These are phyloP conservation scores for Machimus atricapillus DNA, from an alignment of 2,888 invertebrate genomes.

Conservation along the genomic window DNA sequence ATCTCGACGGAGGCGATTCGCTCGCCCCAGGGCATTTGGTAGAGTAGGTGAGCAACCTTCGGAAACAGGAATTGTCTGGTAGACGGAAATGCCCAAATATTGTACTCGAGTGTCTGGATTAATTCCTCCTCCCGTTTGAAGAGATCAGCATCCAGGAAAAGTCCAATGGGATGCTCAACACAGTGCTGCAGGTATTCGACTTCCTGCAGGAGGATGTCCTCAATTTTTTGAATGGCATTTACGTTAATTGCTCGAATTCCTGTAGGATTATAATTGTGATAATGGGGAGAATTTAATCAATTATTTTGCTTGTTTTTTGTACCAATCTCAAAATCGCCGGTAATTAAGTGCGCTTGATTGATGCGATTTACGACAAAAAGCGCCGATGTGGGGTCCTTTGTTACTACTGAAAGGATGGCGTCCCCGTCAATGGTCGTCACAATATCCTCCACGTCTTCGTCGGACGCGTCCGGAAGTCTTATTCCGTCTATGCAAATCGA, in stretches of 20 bases:
- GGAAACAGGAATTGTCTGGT: constrained; percentile 55
- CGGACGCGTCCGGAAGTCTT: not conserved
- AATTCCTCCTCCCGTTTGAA: constrained; percentile 54
- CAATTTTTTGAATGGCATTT: constrained; percentile 52
- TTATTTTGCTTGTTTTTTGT: not conserved
- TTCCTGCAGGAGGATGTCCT: constrained; percentile 59
- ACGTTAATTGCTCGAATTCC: constrained; percentile 58
- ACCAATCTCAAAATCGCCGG: constrained; percentile 60
- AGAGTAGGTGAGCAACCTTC: constrained; percentile 58
- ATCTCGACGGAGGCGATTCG: constrained; percentile 61
- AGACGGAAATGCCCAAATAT: constrained; percentile 60
- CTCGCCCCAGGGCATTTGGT: constrained; percentile 62
- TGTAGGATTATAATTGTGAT: constrained; percentile 41
- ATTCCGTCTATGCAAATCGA: constrained; percentile 58
- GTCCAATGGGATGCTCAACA: constrained; percentile 57
- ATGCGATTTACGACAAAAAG: constrained; percentile 60
- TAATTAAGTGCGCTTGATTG: constrained; percentile 58
- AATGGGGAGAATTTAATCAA: not conserved
- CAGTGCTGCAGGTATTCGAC: constrained; percentile 60
- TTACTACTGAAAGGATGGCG: constrained; percentile 58
- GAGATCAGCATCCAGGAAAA: constrained; percentile 58
- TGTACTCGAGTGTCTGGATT: constrained; percentile 58
- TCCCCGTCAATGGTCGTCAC: constrained; percentile 59
- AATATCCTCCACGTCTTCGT: constrained; percentile 50
- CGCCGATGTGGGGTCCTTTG: constrained; percentile 57